Percentiles rank a stretch among this genome's conserved stretches.
Conservation (phyloP, 1,140 invertebrate species). For the Magallana ariakensis region DNA sequence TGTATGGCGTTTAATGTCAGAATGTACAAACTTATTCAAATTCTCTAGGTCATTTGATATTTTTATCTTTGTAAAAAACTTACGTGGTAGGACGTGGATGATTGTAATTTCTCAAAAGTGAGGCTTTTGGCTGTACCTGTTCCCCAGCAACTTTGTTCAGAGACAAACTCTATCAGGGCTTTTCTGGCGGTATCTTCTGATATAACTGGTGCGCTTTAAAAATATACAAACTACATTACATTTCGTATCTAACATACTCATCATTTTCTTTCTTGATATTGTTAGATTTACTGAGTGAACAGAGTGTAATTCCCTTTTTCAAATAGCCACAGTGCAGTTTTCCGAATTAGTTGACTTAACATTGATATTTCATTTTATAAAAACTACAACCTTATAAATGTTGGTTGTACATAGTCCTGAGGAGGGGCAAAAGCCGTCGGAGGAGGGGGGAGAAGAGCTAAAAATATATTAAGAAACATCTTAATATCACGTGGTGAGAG, state of each 20-base stretch:
- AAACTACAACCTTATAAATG: background rate
- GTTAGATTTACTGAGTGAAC: too few species aligned
- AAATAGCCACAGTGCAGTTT: too few species aligned
- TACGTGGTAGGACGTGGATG: conserved; percentile 49
- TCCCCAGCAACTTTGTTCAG: conserved; percentile 47
- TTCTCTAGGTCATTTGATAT: background rate
- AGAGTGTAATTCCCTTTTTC: too few species aligned
- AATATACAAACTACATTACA: too few species aligned
- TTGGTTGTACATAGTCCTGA: background rate
- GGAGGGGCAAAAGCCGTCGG: background rate
- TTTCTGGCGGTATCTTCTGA: conserved; percentile 30
- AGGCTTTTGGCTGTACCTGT: conserved; percentile 45
- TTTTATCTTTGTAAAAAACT: background rate
- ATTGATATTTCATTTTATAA: too few species aligned
- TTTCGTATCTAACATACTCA: too few species aligned
- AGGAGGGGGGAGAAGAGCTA: conserved; percentile 16
- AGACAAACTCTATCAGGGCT: conserved; percentile 30
- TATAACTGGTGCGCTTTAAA: conserved; percentile 39
- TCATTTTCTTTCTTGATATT: too few species aligned
- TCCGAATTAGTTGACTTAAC: too few species aligned
- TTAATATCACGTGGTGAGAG: too few species aligned
- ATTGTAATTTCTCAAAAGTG: conserved; percentile 23
- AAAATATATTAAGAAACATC: background rate
- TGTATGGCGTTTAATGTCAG: too few species aligned
- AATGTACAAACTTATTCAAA: background rate